Percentiles rank a stretch among this genome's conserved stretches.
These are phyloP conservation scores for Brassicogethes aeneus DNA, from an alignment of 2,888 invertebrate species.

Conservation along the genomic window DNA sequence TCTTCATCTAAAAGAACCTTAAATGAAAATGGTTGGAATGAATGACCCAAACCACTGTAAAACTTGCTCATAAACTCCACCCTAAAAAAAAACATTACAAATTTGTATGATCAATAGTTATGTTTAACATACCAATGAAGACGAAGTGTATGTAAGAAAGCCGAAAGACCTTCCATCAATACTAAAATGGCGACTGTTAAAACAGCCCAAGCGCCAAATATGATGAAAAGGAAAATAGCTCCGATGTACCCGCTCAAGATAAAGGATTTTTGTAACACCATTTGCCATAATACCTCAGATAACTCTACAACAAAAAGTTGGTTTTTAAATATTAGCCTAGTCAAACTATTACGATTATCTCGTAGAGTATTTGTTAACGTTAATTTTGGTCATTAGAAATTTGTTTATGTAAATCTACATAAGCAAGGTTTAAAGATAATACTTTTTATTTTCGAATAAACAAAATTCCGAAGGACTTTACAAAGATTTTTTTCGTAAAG, in stretches of 20 bases:
- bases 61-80: constrained; percentile 84
- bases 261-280: constrained; percentile 23
- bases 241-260: constrained; percentile 35
- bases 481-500: too few relatives aligned
- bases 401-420: too few relatives aligned
- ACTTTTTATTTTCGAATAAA: too few relatives aligned
- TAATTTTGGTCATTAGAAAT: too few relatives aligned
- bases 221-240: constrained; percentile 48
- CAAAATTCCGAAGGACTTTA: too few relatives aligned
- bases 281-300: constrained; percentile 32
- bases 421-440: too few relatives aligned
- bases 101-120: background rate
- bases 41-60: constrained; percentile 72
- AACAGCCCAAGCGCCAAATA: constrained; percentile 70
- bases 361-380: too few relatives aligned
- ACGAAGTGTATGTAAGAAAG: constrained; percentile 81
- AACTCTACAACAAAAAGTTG: constrained; percentile 27
- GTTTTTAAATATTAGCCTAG: too few relatives aligned
- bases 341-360: too few relatives aligned
- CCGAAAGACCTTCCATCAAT: constrained; percentile 86
- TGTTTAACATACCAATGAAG: constrained; percentile 59
- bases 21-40: constrained; percentile 81
- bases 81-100: constrained; percentile 6
- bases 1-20: constrained; percentile 58
- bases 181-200: constrained; percentile 77